These are phyloP conservation scores for Megaceryle torquata DNA, from an alignment of 2,113 vertebrate genomes.

Conservation along the genomic window DNA sequence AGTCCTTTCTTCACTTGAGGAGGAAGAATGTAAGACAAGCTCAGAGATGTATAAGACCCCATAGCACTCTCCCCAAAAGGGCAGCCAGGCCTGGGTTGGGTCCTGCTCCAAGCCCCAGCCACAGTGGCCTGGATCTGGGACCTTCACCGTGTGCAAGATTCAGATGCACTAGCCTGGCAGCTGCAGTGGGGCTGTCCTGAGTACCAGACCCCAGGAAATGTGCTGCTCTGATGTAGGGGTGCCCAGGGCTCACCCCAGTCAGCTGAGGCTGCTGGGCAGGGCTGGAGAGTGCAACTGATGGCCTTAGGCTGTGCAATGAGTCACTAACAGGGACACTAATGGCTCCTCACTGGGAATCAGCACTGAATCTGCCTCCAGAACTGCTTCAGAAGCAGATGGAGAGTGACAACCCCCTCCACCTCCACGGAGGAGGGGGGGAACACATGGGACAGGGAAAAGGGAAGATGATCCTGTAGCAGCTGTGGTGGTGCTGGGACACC, in stretches of 20 bases:
- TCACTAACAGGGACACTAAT: neutral
- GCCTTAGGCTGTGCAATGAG: neutral
- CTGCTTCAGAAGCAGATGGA: neutral
- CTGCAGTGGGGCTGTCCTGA: neutral
- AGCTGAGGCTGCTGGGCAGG: neutral
- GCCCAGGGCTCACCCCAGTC: fast-evolving
- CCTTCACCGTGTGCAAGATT: neutral
- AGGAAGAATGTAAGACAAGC: neutral
- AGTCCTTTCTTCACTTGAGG: neutral
- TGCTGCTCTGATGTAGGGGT: neutral
- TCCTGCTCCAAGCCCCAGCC: neutral
- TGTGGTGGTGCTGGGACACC: neutral
- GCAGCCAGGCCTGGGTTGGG: neutral
- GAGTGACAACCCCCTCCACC: too few relatives aligned
- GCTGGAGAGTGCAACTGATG: fast-evolving
- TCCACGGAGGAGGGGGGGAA: too few relatives aligned
- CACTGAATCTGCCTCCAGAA: neutral
- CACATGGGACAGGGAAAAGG: neutral
- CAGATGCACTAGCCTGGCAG: neutral
- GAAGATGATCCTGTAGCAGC: neutral
- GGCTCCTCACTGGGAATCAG: neutral
- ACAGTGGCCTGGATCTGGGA: neutral
- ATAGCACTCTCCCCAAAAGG: fast-evolving
- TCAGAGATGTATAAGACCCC: neutral
- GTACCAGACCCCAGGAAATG: neutral